These are phyloP conservation scores for Melanostigma gelatinosum DNA, from an alignment of 2,113 vertebrate genomes.

Conservation along the genomic window DNA sequence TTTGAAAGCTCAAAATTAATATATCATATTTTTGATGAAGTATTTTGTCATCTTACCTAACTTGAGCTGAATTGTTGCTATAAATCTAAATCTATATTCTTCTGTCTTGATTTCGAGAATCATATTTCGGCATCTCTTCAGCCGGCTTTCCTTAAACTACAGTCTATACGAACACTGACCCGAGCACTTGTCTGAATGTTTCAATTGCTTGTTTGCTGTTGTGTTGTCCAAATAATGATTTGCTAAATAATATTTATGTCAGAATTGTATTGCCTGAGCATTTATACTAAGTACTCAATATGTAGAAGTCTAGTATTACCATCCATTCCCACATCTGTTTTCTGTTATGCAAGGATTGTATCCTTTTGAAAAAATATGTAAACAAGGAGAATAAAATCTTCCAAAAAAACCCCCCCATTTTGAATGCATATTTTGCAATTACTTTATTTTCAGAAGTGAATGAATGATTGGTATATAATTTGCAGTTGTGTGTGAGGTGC, in stretches of 20 bases:
- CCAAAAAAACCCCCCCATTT: neutral
- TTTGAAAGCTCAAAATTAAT: conserved; percentile 26
- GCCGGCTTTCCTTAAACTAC: neutral
- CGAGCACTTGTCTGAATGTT: conserved; percentile 29
- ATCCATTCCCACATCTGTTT: conserved; percentile 1
- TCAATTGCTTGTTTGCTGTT: conserved; percentile 41
- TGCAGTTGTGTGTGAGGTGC: neutral
- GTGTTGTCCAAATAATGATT: conserved; percentile 40
- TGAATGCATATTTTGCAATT: neutral
- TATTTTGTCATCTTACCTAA: conserved; percentile 45
- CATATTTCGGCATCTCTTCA: neutral
- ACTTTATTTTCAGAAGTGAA: neutral
- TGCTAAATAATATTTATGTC: conserved; percentile 9
- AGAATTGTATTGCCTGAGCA: conserved; percentile 23
- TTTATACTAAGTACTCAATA: conserved; percentile 18
- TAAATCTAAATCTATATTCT: neutral
- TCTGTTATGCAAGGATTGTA: conserved; percentile 30
- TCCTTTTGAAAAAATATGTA: conserved; percentile 1
- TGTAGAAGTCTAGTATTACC: conserved; percentile 29
- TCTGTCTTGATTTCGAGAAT: conserved; percentile 19
- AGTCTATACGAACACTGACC: conserved; percentile 20
- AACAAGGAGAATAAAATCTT: conserved; percentile 45
- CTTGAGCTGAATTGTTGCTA: conserved; percentile 11
- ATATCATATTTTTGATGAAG: conserved; percentile 63
- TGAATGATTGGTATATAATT: neutral